These are phyloP conservation scores for Daphoenositta chrysoptera DNA, from an alignment of 2,113 vertebrate genomes.

Conservation along the genomic window DNA sequence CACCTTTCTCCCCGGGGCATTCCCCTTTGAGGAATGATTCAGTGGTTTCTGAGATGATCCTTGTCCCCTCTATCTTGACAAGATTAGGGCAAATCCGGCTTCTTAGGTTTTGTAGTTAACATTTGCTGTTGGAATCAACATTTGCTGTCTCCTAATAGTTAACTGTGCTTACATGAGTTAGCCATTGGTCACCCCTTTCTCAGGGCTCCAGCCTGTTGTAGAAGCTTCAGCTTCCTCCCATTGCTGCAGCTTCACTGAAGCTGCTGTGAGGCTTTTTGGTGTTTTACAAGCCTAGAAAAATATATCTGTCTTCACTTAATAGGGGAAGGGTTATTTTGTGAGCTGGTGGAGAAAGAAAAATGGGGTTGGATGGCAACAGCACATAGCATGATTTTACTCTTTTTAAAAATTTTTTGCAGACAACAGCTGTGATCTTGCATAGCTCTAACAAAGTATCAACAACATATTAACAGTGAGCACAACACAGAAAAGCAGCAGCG, in stretches of 20 bases:
- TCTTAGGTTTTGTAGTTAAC: too few species aligned
- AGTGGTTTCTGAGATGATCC: too few species aligned
- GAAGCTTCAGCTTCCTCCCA: neutral
- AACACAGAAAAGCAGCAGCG: neutral
- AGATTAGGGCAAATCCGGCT: too few species aligned
- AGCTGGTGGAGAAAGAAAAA: slow-evolving; percentile 20
- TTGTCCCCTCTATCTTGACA: too few species aligned
- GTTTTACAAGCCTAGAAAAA: slow-evolving; percentile 22
- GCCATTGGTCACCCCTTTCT: too few species aligned
- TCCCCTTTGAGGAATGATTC: too few species aligned
- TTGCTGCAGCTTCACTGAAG: neutral
- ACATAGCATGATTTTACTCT: neutral
- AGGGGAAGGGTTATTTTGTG: neutral
- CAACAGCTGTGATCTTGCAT: slow-evolving; percentile 49
- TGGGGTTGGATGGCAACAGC: slow-evolving; percentile 20
- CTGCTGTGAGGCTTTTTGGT: neutral
- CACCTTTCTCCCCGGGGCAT: too few species aligned
- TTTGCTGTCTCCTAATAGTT: too few species aligned
- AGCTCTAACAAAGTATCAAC: slow-evolving; percentile 37
- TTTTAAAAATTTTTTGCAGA: neutral
- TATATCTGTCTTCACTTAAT: neutral
- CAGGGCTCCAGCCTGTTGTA: neutral
- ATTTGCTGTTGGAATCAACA: too few species aligned
- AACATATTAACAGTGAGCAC: neutral
- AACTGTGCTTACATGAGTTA: too few species aligned